phyloP scores from a whole-genome alignment of 2,888 invertebrate species.

The Caenorhabditis panamensis region DNA sequence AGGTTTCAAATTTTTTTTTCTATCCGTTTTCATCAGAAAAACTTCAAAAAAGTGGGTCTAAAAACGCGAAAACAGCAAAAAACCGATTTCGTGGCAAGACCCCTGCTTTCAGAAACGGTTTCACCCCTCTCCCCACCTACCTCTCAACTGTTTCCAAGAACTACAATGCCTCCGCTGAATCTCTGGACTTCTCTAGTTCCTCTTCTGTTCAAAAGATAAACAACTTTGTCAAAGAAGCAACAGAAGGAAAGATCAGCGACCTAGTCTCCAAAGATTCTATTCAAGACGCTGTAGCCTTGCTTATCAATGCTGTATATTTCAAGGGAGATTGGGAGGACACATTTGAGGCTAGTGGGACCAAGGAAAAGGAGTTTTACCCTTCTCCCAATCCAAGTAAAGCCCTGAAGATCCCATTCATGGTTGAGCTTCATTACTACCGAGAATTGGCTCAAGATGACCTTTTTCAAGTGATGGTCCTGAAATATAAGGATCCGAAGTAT shows the following conservation, averaged over 20 bases:
- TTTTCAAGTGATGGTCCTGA: slow-evolving; percentile 56
- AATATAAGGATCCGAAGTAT: slow-evolving; percentile 64
- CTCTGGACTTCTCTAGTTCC: background rate
- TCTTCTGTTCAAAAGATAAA: slow-evolving; percentile 85
- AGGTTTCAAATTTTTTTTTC: no score
- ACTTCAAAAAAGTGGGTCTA: no score
- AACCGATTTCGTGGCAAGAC: no score
- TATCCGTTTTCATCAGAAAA: no score
- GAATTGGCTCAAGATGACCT: slow-evolving; percentile 45
- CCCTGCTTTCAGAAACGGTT: slow-evolving; percentile 26
- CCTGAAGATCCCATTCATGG: slow-evolving; percentile 35
- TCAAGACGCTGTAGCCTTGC: slow-evolving; percentile 50
- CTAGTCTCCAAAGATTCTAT: slow-evolving; percentile 84
- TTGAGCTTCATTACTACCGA: slow-evolving; percentile 25
- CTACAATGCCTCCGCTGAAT: slow-evolving; percentile 40
- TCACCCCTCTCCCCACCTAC: slow-evolving; percentile 12
- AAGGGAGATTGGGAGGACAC: slow-evolving; percentile 64
- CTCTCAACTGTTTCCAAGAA: slow-evolving; percentile 1
- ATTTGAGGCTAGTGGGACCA: no score
- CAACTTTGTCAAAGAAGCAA: slow-evolving; percentile 88
- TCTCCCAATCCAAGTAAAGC: no score
- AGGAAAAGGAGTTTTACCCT: no score
- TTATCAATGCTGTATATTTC: slow-evolving; percentile 61
- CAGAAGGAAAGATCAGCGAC: slow-evolving; percentile 89
- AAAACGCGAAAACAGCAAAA: no score